A percentile compares a stretch with the other conserved stretches of the same genome.
Evolutionary conservation across 2,888 invertebrate species (phyloP).

Genomic region (Drosophila quinaria): DNA sequence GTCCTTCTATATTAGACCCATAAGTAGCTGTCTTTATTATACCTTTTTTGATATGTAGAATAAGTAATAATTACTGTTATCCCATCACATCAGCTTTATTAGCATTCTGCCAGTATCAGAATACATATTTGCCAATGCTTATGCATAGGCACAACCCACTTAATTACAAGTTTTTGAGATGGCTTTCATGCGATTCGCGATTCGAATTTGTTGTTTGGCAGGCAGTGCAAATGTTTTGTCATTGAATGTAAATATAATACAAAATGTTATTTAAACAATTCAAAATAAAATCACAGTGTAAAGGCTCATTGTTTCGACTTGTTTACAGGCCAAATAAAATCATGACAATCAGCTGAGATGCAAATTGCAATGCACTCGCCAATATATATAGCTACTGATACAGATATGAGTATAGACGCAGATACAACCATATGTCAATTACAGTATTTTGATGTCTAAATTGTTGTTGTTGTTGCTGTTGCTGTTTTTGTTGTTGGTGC

Average conservation of each 20-base stretch:
- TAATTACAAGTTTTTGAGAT: constrained; percentile 54
- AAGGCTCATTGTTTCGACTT: constrained; percentile 45
- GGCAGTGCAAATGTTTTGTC: constrained; percentile 49
- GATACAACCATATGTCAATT: constrained; percentile 61
- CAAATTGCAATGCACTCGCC: constrained; percentile 61
- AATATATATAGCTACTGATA: constrained; percentile 28
- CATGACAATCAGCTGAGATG: constrained; percentile 63
- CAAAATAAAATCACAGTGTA: constrained; percentile 59
- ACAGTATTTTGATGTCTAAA: constrained; percentile 65
- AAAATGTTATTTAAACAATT: constrained; percentile 47
- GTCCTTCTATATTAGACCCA: not conserved
- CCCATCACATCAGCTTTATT: constrained; percentile 11
- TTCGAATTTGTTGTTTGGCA: constrained; percentile 16
- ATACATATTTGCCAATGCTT: constrained; percentile 43
- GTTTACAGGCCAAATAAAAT: constrained; percentile 69
- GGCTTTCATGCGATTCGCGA: constrained; percentile 12
- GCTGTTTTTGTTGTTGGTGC: constrained; percentile 33
- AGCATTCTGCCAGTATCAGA: constrained; percentile 4
- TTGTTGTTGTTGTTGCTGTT: constrained; percentile 32
- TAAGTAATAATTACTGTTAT: not conserved
- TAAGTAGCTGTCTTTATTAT: not conserved
- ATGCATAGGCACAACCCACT: constrained; percentile 59
- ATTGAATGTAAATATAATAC: constrained; percentile 34
- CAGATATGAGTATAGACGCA: constrained; percentile 12
- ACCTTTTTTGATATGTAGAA: not conserved